A percentile compares a stretch with the other conserved stretches of the same genome.
phyloP scores from a whole-genome alignment of 2,113 vertebrate genomes.

The Corythaixoides concolor region DNA sequence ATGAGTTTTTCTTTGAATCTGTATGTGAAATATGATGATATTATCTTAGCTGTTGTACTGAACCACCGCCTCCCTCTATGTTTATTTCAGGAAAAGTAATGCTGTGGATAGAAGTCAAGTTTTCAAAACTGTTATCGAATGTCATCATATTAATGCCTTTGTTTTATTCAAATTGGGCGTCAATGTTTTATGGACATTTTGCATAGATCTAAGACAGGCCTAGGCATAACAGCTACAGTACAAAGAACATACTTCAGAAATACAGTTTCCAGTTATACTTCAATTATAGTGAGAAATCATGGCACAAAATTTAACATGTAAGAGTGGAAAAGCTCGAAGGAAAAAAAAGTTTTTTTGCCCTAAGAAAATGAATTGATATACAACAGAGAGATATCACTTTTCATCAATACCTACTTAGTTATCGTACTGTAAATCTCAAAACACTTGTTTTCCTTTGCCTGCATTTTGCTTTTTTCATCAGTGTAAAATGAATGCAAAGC shows the following conservation, averaged over 20 bases:
- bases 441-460: background rate
- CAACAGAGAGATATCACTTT: background rate
- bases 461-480: background rate
- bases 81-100: background rate
- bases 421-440: background rate
- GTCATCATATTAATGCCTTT: background rate
- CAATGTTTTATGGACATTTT: background rate
- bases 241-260: background rate
- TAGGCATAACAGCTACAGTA: background rate
- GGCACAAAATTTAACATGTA: background rate
- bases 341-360: background rate
- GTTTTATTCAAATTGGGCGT: background rate
- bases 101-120: background rate
- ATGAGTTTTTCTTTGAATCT: background rate
- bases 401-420: background rate
- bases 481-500: background rate
- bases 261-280: background rate
- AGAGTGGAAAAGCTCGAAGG: background rate
- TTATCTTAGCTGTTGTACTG: background rate
- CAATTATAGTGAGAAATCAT: background rate
- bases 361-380: background rate
- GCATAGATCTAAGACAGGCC: background rate
- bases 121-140: background rate
- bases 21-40: background rate
- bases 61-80: background rate